Percentiles rank a stretch among this genome's conserved stretches.
phyloP scores from a whole-genome alignment of 2,113 vertebrate genomes.

The Macquaria ambigua region DNA sequence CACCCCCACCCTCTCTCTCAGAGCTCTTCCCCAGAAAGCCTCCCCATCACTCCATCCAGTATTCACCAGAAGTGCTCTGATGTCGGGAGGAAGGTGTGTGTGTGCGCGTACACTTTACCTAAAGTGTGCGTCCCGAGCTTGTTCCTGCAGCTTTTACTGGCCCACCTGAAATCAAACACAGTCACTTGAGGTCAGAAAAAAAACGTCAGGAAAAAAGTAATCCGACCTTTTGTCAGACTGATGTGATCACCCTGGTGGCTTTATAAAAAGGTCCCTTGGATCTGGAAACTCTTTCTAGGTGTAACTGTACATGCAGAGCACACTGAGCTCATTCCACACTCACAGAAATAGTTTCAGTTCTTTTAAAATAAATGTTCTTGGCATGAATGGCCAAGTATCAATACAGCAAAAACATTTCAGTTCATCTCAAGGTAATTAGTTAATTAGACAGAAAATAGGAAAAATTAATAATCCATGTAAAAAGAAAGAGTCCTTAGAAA shows the following conservation, averaged over 20 bases:
- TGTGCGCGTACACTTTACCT: not conserved
- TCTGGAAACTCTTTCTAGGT: not conserved
- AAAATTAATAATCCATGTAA: not conserved
- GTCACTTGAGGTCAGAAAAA: not conserved
- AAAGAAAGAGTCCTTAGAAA: not conserved
- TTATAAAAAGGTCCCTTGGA: slow-evolving; percentile 5
- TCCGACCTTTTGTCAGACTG: not conserved
- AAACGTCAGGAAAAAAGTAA: not conserved
- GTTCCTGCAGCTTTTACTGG: not conserved
- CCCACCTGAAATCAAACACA: not conserved
- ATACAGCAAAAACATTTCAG: not conserved
- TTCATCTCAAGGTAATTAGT: not conserved
- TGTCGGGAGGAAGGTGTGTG: not conserved
- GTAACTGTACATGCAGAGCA: not conserved
- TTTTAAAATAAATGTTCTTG: not conserved
- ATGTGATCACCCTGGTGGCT: not conserved
- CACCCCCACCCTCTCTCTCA: not conserved
- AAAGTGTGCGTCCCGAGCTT: not conserved
- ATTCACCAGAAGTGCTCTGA: slow-evolving; percentile 33
- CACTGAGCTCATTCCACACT: not conserved
- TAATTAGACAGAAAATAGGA: not conserved
- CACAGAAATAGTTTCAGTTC: not conserved
- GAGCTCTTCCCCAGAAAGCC: slow-evolving; percentile 11
- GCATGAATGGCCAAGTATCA: not conserved
- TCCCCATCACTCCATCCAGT: slow-evolving; percentile 24